phyloP scores from a whole-genome alignment of 2,888 invertebrate species.

The Caradrina kadenii region DNA sequence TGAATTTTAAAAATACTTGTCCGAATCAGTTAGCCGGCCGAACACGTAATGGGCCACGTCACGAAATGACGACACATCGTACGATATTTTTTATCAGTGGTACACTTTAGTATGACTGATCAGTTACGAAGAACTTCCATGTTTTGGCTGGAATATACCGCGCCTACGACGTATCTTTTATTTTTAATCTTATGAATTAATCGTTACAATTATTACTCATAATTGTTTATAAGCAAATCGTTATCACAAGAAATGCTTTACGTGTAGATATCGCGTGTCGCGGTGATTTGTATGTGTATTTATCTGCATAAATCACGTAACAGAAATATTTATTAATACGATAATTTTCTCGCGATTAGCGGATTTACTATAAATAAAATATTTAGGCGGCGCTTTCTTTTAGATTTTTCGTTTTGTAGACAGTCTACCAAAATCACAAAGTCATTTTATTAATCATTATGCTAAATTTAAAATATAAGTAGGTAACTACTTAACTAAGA shows the following conservation, averaged over 20 bases:
- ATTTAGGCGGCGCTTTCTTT: slow-evolving; percentile 10
- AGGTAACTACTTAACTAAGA: background rate
- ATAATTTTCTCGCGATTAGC: slow-evolving; percentile 31
- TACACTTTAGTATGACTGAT: slow-evolving; percentile 64
- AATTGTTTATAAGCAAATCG: slow-evolving; percentile 58
- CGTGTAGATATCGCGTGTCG: slow-evolving; percentile 38
- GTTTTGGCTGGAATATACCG: slow-evolving; percentile 57
- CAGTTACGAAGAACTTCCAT: slow-evolving; percentile 64
- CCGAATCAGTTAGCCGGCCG: slow-evolving; percentile 48
- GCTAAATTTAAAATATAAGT: background rate
- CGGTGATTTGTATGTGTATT: slow-evolving; percentile 43
- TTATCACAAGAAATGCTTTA: slow-evolving; percentile 57
- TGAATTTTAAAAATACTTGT: slow-evolving; percentile 67
- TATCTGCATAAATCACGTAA: slow-evolving; percentile 55
- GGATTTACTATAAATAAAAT: slow-evolving; percentile 27
- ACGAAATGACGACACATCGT: slow-evolving; percentile 82
- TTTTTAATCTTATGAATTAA: slow-evolving; percentile 29
- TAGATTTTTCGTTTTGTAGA: background rate
- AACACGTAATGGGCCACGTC: slow-evolving; percentile 77
- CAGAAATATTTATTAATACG: slow-evolving; percentile 38
- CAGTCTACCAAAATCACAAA: background rate
- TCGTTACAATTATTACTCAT: slow-evolving; percentile 56
- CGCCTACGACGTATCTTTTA: slow-evolving; percentile 56
- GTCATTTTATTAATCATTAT: slow-evolving; percentile 4
- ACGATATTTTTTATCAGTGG: slow-evolving; percentile 77